Base-by-base conservation (phyloP, 2,888 invertebrate genomes). In the Drosophila histrio region DNA sequence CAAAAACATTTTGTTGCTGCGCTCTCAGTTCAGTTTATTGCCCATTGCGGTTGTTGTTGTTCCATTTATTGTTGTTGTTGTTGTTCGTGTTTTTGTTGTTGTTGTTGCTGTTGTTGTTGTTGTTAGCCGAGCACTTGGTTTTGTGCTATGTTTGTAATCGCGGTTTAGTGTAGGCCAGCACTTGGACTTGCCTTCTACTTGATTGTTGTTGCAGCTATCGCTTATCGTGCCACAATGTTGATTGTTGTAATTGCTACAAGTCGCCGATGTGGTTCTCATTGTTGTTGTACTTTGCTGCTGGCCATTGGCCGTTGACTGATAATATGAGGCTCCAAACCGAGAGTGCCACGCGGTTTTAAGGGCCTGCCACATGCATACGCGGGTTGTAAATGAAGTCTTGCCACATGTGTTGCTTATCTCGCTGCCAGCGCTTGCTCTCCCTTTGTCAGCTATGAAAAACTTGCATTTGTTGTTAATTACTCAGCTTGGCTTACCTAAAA, bases 161-260 rank as follows among this genome's bases (percentile, higher is more conserved):
- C 83, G 80, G 77, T 82, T 82, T 67, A 67, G 66, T 75, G 79
- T 76, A 66, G 76, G 79, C 77, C 79, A 74, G 61, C 67, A 58
- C 57, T 50, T 57, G 59, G 63, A 56, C 59, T 58, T 43, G 76
- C 41, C 71, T 70, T 50, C 28, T 46, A 34, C 41, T 50, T 32
- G 30, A 34, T 21, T 57, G 36, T 17, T 54, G 38, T 58, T 72
- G 59, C 41, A 50, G 66, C 36, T 62, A 74, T 74, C 63, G 79
- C 79, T 75, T 79, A 78, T 75, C 79, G 69, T 60, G 60, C 65
- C 65, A 24, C 49, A 41, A 30, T 47, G 70, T 79, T 82, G 83
- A 75, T 78, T 83, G 80, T 79, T 79, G 78, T 79, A 72, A 79
- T 79, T 83, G 78, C 72, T 34, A 62, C 59, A 77, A 80, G 78